A percentile compares a stretch with the other conserved stretches of the same genome.
Conservation (phyloP, 2,888 invertebrate genomes). For the Maniola hyperantus region DNA sequence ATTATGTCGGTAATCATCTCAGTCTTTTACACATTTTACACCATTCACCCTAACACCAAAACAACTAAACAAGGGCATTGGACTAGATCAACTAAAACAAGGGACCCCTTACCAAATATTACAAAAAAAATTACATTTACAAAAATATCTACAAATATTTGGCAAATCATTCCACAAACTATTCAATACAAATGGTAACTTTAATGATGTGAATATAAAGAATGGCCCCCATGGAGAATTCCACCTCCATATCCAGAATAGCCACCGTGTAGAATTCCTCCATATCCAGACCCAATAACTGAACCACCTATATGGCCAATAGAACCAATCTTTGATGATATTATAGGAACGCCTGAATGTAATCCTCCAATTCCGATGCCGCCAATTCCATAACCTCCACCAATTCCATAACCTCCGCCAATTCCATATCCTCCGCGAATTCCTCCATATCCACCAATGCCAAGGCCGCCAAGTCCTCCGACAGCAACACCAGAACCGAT, state of each 20-base stretch:
- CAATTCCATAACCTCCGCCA: conserved; percentile 21
- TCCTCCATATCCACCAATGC: conserved; percentile 17
- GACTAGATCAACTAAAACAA: conserved; percentile 35
- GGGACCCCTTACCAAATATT: conserved; percentile 27
- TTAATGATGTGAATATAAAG: conserved; percentile 22
- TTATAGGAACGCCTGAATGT: conserved; percentile 28
- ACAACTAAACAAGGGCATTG: conserved; percentile 20
- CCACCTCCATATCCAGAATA: conserved; percentile 31
- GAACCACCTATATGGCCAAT: conserved; percentile 26
- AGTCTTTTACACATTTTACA: background rate
- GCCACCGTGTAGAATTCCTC: conserved; percentile 23
- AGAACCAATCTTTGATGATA: conserved; percentile 27
- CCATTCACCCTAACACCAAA: background rate
- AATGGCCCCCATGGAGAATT: conserved; percentile 24
- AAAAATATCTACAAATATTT: conserved; percentile 21
- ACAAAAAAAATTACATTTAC: conserved; percentile 8
- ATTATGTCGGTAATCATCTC: background rate
- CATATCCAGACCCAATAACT: conserved; percentile 28
- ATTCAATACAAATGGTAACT: background rate
- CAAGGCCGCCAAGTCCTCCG: conserved; percentile 26
- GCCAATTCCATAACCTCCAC: conserved; percentile 17
- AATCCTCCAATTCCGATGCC: conserved; percentile 18
- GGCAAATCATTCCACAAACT: conserved; percentile 15
- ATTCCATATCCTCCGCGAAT: conserved; percentile 19
- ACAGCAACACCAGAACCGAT: conserved; percentile 19